Evolutionary conservation across 2,113 vertebrate genomes (phyloP), one percentile per base, ranked within the genome.

Genomic region (Hemibagrus wyckioides): DNA sequence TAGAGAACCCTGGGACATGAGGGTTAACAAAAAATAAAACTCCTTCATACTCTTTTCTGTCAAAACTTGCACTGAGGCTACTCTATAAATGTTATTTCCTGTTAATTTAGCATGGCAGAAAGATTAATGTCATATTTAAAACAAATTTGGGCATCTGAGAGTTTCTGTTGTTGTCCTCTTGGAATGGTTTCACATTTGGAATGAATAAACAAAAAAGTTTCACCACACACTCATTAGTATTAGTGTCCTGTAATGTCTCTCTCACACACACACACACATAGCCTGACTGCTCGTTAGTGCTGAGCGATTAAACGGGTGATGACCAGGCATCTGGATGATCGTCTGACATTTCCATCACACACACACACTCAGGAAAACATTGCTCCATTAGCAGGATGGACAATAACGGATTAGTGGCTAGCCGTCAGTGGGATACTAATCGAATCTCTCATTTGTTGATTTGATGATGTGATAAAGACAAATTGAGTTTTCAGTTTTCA

Each of bases 401-500:
- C 52, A 80, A 52, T 80, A 82, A 61, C 50, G 82, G 67, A 85
- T 76, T 81, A 71, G 50, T 41, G n/a, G 30, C 69, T 44, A 39
- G 75, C 75, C 19, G 25, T 50, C 52, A 50, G 83, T 23, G 69
- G 52, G 65, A 75, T 13, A 30, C 15, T 79, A 67, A 65, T 65
- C 57, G 13, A 63, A 85, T 85, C 71, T 44, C 41, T n/a, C 44
- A 41, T 61, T 39, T 39, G 57, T 56, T 81, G 39, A 50, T 82
- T 59, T 56, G 65, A 80, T 54, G 75, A 63, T 67, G 80, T 84
- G 76, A 89, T 91, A 84, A 86, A 88, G 67, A 61, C 30, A 59
- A 84, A 88, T 80, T 52, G 77, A 69, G 76, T 86, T 69, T 77
- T 36, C 79, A 80, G 82, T n/a, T n/a, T n/a, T n/a, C 21, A 14